Percentiles rank a stretch among this genome's conserved stretches.
Conservation (phyloP, 2,113 vertebrate species). For the Poecile atricapillus region DNA sequence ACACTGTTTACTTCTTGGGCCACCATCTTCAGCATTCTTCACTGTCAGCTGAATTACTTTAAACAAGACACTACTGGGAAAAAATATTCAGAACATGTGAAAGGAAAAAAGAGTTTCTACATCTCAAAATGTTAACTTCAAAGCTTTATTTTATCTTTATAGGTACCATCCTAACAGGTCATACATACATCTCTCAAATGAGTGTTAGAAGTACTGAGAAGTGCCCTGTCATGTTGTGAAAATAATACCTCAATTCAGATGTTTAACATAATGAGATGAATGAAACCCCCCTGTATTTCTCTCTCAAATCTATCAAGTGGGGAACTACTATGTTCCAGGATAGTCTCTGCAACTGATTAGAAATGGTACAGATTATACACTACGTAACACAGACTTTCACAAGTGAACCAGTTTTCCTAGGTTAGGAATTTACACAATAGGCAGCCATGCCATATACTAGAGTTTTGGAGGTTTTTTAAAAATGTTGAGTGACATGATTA, state of each 20-base stretch:
- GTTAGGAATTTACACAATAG: background rate
- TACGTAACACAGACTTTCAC: background rate
- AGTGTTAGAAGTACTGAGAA: background rate
- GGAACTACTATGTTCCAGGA: background rate
- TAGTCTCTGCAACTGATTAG: background rate
- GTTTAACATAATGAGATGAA: background rate
- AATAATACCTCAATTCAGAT: background rate
- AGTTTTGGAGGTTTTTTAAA: background rate
- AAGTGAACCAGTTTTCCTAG: background rate
- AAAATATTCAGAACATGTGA: background rate
- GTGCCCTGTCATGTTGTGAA: background rate
- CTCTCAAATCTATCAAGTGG: background rate
- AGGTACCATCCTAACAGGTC: background rate
- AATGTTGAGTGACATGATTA: background rate
- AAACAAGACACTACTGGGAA: background rate
- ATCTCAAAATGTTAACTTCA: background rate
- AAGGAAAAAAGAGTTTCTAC: background rate
- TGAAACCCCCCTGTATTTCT: rapidly evolving
- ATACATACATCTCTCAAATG: background rate
- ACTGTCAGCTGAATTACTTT: background rate
- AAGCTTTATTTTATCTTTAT: background rate
- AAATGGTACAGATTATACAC: background rate
- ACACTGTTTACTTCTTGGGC: background rate
- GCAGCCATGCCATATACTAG: background rate
- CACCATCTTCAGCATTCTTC: background rate